Conservation (phyloP, 37 sponge, comb jelly and placozoan species). For the Amphimedon queenslandica region DNA sequence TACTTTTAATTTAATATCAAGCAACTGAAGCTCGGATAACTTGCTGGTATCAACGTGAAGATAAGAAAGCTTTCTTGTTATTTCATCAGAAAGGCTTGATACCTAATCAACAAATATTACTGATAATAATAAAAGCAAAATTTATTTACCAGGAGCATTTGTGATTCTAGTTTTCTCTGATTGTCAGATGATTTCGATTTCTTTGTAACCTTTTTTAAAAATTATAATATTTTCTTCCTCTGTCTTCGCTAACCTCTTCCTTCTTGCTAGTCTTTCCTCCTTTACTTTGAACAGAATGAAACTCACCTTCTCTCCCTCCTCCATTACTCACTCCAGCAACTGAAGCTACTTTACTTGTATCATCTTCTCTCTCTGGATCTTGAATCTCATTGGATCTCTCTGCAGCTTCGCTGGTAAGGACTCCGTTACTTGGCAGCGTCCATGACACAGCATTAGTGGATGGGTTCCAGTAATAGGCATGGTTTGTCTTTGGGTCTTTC, state of each 20-base stretch:
- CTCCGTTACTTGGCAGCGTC: constrained; percentile 42
- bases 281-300: neutral
- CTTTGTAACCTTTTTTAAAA: neutral
- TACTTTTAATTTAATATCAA: constrained; percentile 41
- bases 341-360: too few species aligned
- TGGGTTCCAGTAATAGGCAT: constrained; percentile 62
- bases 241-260: constrained; percentile 9
- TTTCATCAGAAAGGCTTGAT: constrained; percentile 42
- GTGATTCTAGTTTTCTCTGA: constrained; percentile 15
- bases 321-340: too few species aligned
- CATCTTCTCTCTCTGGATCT: neutral
- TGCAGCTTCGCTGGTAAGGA: constrained; percentile 9
- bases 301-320: neutral
- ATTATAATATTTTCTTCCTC: neutral
- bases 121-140: neutral
- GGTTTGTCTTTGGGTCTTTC: constrained; percentile 46
- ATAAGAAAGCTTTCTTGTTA: constrained; percentile 38
- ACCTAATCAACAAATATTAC: constrained; percentile 19
- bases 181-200: too few species aligned
- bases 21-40: constrained; percentile 25
- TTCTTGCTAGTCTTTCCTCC: too few species aligned
- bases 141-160: constrained; percentile 4
- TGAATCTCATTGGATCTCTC: neutral
- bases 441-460: constrained; percentile 41
- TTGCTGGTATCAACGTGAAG: constrained; percentile 35